Base-by-base conservation (phyloP, 2,888 invertebrate genomes). In the Conchocele bisecta region DNA sequence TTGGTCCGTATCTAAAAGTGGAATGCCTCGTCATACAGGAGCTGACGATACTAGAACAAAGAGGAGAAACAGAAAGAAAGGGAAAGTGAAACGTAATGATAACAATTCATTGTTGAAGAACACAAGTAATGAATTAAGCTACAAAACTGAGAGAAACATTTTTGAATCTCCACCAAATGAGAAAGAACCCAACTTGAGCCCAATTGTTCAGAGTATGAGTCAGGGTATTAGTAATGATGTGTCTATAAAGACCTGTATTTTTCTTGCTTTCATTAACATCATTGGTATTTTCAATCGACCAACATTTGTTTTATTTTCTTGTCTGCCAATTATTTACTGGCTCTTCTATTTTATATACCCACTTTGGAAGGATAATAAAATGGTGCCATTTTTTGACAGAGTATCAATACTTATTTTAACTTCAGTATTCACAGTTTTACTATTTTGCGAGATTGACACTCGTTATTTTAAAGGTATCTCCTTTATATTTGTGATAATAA, bases 211-310 rank as follows among this genome's bases (percentile, higher is more conserved):
- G n/a, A n/a, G n/a, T n/a, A n/a, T n/a, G n/a, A n/a, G n/a, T n/a
- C n/a, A n/a, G n/a, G n/a, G n/a, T n/a, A n/a, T n/a, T n/a, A 54
- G 9, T 15, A 15, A 11, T 3, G 13, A 26, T 4, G 5, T 48
- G 2, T 13, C 48, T n/a, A 33, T 20, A 22, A 3, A 20, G 20
- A 9, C 31, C 15, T 31, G 31, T 15, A 15, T 53, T 6, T 31
- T 51, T 9, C 37, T 91, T 22, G 88, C 90, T 6, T 57, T 88
- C 3, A 51, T 92, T 6, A 70, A 89, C n/a, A 84, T 89, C 2
- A 72, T 85, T 9, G 92, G 98, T 0, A 93, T 96, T 73, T 98
- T 98, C 88, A 98, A 97, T 90, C 93, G 98, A 51, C 98, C 98
- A 24, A 98, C 98, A 0, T 98, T 98, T 92, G 90, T 97, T 42